Base-by-base conservation (phyloP, 2,888 invertebrate genomes). In the Lasioglossum leucozonium region DNA sequence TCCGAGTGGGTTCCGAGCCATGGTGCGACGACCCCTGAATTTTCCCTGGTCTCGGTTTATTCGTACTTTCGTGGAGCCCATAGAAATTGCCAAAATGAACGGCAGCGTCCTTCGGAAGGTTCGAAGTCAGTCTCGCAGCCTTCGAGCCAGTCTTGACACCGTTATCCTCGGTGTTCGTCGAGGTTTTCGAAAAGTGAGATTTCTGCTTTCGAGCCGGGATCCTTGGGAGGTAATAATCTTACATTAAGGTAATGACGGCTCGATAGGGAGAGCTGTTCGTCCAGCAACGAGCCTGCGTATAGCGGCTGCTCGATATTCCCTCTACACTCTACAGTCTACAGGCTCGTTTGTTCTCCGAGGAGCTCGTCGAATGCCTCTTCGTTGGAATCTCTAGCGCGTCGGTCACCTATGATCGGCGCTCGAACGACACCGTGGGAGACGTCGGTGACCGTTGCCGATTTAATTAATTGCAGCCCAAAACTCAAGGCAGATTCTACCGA, bases 41-140 rank as follows among this genome's bases (percentile, higher is more conserved):
- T 80, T 58, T 79, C 0, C 51, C 71, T 1, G 72, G 22, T 40
- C 34, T 51, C 37, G 30, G 42, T 62, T 74, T 79, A n/a, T 71
- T 76, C 58, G 30, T 67, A 72, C 65, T 77, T 22, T 79, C 79
- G 22, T 42, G 67, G 2, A 85, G 69, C 4, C 84, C 85, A 72
- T 93, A 93, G 77, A 92, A 93, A 74, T 83, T 89, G 22, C 92
- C 92, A 62, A 93, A 93, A 78, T 93, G 92, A 3, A 89, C 91
- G 2, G 93, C 92, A 0, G 82, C 86, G 77, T 93, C 87, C 42
- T 87, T 47, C n/a, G 91, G 91, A 10, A 90, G 81, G 47, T 83
- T 83, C n/a, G 37, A 40, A 10, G 11, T 37, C 67, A 67, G n/a
- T 4, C 67, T 37, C 3, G 40, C 13, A n/a, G 40, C 37, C 2